Evolutionary conservation across 2,888 invertebrate genomes (phyloP), one percentile per base, ranked within the genome.

Genomic region (Trichogramma evanescens): DNA sequence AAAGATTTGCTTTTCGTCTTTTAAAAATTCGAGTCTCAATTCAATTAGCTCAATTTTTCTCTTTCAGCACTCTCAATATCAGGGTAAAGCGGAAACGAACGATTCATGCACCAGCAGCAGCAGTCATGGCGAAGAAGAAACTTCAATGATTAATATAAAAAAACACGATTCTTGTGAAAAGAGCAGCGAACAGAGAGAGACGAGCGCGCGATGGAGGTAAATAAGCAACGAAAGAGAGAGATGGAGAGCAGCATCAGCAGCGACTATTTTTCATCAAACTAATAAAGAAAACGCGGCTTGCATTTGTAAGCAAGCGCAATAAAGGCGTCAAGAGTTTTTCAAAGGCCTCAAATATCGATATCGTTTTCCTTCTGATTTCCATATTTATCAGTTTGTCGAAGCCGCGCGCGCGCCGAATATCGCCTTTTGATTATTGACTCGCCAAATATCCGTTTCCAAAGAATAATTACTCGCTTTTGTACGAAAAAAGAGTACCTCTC

Each of bases 381-480:
- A 60, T 63, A 63, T 63, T 63, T 63, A 63, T 59, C 63, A 57
- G 55, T 49, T 58, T 53, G 50, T 13, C 43, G 54, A 26, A 38
- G 10, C 48, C 9, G 26, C 26, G 26, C 26, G 26, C 26, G 26
- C 26, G 2, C 26, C 26, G 26, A 26, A 26, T 26, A 26, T 26
- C 26, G 26, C 26, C 26, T 26, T 26, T 26, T 26, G 26, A 26
- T 26, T 26, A 26, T 26, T 26, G 26, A 26, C 26, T 26, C 26
- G 26, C 26, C 26, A 1, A 26, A 26, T 26, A 26, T 26, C 26
- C 26, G 3, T 26, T 26, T 26, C 26, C 26, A 26, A 26, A 26
- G 26, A 26, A 26, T 26, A 26, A 26, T 26, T 26, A 26, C 26
- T 26, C 26, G 26, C 26, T 26, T 26, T 26, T 26, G 26, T 26